Evolutionary conservation across 2,797 vertebrate genomes (phyloP).

Genomic region (Numenius phaeopus): DNA sequence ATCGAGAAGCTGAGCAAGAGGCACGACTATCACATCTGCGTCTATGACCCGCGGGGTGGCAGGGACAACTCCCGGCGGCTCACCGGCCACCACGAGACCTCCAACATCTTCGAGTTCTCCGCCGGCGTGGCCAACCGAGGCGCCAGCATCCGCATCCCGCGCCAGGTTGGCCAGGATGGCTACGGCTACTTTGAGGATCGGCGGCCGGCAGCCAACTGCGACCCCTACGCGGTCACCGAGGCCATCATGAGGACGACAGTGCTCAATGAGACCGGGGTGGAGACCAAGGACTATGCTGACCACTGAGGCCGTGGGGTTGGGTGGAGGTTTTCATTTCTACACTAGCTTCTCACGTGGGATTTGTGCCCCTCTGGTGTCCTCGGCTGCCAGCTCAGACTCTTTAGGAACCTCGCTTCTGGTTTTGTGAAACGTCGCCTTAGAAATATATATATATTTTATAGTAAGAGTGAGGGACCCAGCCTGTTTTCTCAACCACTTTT

Average conservation of each 20-base stretch:
- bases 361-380: neutral
- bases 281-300: conserved; percentile 61
- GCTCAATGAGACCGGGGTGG: conserved; percentile 69
- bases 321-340: neutral
- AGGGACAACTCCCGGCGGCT: conserved; percentile 88
- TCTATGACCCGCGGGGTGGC: conserved; percentile 85
- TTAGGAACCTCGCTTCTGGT: conserved; percentile 41
- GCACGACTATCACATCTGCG: conserved; percentile 83
- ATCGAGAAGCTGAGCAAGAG: conserved; percentile 83
- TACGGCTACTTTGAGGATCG: conserved; percentile 91
- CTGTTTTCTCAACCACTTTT: conserved; percentile 20
- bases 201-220: conserved; percentile 89
- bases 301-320: conserved; percentile 39
- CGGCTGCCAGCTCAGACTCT: conserved; percentile 26
- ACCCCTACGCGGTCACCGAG: conserved; percentile 86
- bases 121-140: conserved; percentile 84
- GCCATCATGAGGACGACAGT: conserved; percentile 84
- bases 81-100: conserved; percentile 85
- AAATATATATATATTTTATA: conserved; percentile 25
- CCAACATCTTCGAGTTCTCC: conserved; percentile 85
- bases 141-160: conserved; percentile 89
- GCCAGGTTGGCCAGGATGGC: conserved; percentile 82
- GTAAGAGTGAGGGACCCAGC: neutral
- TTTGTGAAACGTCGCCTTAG: conserved; percentile 14
- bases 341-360: neutral